phyloP scores from a whole-genome alignment of 2,797 vertebrate genomes.

The Chromis chromis region DNA sequence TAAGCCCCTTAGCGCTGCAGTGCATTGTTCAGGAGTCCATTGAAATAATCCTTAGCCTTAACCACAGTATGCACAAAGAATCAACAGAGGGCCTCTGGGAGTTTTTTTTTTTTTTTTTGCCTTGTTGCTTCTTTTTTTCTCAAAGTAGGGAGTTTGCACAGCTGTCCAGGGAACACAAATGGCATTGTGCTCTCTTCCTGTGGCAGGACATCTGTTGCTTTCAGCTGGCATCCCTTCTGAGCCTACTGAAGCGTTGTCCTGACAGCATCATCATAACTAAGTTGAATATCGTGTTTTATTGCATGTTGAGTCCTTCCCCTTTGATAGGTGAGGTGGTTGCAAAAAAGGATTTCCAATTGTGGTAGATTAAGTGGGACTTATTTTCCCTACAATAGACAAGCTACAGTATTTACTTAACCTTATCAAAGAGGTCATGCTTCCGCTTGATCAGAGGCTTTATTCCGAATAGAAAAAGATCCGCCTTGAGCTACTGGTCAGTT shows the following conservation, averaged over 20 bases:
- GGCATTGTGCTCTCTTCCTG: slow-evolving; percentile 59
- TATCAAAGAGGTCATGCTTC: background rate
- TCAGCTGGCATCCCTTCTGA: slow-evolving; percentile 57
- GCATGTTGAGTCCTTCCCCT: background rate
- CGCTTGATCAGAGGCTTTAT: background rate
- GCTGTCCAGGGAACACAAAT: slow-evolving; percentile 65
- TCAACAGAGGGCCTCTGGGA: slow-evolving; percentile 41
- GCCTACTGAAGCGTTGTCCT: slow-evolving; percentile 42
- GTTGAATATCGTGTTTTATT: slow-evolving; percentile 5
- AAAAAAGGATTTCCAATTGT: slow-evolving; percentile 9
- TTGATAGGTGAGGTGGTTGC: background rate
- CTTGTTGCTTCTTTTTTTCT: slow-evolving; percentile 34
- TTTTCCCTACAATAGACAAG: background rate
- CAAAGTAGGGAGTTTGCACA: slow-evolving; percentile 64
- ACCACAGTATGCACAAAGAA: slow-evolving; percentile 29
- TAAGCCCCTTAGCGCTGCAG: background rate
- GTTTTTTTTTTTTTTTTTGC: slow-evolving; percentile 28
- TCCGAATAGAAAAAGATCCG: background rate
- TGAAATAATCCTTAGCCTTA: slow-evolving; percentile 51
- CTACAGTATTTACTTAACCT: background rate
- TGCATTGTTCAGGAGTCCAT: slow-evolving; percentile 34
- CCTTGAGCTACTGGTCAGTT: background rate
- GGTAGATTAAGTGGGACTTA: background rate
- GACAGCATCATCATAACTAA: slow-evolving; percentile 43
- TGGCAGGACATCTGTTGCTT: slow-evolving; percentile 76